Conservation (phyloP, 2,113 vertebrate genomes). For the Leucosticte australis region DNA sequence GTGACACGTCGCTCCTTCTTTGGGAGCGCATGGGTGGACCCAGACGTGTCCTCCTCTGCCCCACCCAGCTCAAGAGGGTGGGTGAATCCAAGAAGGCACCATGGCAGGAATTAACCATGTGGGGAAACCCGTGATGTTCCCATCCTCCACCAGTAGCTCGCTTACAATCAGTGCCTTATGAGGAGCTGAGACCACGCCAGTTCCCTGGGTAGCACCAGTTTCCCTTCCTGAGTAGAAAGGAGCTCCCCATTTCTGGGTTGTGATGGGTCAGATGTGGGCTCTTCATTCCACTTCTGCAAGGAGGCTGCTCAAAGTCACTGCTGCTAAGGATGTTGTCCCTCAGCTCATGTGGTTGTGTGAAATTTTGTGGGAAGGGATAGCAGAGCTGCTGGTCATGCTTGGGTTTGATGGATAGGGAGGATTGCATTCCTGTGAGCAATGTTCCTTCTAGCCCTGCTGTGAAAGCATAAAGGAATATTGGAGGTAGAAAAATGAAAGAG, state of each 20-base stretch:
- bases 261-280: not conserved
- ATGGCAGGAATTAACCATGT: not conserved
- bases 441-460: not conserved
- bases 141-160: not conserved
- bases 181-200: not conserved
- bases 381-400: not conserved
- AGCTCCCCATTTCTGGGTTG: not conserved
- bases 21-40: not conserved
- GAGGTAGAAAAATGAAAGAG: not conserved
- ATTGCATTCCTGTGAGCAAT: not conserved
- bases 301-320: not conserved
- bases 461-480: not conserved
- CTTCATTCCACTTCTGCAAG: not conserved
- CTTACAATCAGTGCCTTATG: not conserved
- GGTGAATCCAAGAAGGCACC: not conserved
- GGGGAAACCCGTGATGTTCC: not conserved
- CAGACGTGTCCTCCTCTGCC: not conserved
- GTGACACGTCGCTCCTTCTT: conserved; percentile 8
- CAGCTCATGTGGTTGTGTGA: not conserved
- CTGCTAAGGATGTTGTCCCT: not conserved
- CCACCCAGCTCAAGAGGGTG: not conserved
- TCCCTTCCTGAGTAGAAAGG: not conserved
- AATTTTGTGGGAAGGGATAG: not conserved
- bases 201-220: not conserved
- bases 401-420: not conserved